Conservation (phyloP, 2,797 vertebrate genomes). For the Chrysolophus pictus region DNA sequence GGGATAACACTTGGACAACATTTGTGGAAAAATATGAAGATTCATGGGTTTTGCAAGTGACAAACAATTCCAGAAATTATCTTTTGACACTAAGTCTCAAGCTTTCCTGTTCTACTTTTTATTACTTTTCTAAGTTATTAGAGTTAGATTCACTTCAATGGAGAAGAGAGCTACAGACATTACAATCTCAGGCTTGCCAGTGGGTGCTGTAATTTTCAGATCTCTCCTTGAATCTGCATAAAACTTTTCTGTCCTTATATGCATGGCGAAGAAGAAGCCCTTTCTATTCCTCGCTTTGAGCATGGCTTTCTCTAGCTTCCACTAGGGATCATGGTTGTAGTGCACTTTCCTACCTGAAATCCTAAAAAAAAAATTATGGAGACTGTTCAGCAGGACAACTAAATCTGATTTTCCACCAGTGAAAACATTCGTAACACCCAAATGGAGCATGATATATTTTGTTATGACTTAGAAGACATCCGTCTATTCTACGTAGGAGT, state of each 20-base stretch:
- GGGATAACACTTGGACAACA: accelerated
- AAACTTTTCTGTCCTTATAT: not conserved
- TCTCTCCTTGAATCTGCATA: not conserved
- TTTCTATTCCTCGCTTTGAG: not conserved
- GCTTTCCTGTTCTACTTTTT: not conserved
- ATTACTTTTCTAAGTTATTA: not conserved
- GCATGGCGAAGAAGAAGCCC: not conserved
- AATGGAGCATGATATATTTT: not conserved
- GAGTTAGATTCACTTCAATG: not conserved
- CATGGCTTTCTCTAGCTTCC: not conserved
- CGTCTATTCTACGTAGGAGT: not conserved
- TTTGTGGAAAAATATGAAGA: not conserved
- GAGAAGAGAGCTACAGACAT: not conserved
- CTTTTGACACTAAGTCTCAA: not conserved
- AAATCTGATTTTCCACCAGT: not conserved
- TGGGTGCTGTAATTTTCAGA: not conserved
- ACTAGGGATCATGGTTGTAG: not conserved
- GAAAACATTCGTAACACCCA: not conserved
- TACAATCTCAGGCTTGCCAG: not conserved
- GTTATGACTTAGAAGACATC: not conserved
- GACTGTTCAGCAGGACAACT: not conserved
- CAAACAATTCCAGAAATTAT: not conserved
- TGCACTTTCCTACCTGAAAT: not conserved
- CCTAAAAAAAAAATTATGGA: not conserved
- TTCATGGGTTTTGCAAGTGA: not conserved